These are phyloP conservation scores for Dusona sp. DNA, from an alignment of 2,888 invertebrate genomes.

Conservation along the genomic window DNA sequence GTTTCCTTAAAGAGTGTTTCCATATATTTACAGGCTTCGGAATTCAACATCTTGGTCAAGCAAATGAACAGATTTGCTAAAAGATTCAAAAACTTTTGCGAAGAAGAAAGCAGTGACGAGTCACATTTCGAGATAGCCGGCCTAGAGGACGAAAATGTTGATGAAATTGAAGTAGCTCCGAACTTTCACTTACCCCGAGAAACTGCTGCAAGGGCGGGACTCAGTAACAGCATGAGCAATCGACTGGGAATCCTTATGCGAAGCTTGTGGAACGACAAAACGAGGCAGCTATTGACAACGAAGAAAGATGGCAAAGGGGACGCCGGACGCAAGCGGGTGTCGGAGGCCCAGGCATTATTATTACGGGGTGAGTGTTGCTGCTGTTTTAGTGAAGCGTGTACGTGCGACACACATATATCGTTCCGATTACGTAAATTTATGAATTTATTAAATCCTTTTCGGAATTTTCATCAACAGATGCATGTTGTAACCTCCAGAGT, in stretches of 20 bases:
- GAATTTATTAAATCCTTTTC: slow-evolving; percentile 12
- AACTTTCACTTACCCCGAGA: slow-evolving; percentile 13
- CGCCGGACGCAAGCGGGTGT: slow-evolving; percentile 34
- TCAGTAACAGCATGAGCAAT: slow-evolving; percentile 29
- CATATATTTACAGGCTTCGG: slow-evolving; percentile 29
- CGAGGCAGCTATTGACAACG: slow-evolving; percentile 37
- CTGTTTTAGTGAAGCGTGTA: slow-evolving; percentile 9
- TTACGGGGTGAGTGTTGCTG: slow-evolving; percentile 34
- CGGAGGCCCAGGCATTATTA: slow-evolving; percentile 12
- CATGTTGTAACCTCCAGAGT: slow-evolving; percentile 15
- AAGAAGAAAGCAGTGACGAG: slow-evolving; percentile 27
- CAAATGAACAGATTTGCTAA: slow-evolving; percentile 7
- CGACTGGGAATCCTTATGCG: slow-evolving; percentile 27
- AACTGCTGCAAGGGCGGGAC: slow-evolving; percentile 11
- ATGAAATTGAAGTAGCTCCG: slow-evolving; percentile 5
- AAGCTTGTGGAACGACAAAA: slow-evolving; percentile 29
- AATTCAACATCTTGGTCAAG: slow-evolving; percentile 24
- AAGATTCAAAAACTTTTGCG: slow-evolving; percentile 11
- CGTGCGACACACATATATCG: slow-evolving; percentile 19
- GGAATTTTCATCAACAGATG: slow-evolving; percentile 4
- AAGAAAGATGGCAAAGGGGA: slow-evolving; percentile 42
- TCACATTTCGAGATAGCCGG: slow-evolving; percentile 9
- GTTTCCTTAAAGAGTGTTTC: slow-evolving; percentile 6
- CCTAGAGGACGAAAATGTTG: slow-evolving; percentile 23
- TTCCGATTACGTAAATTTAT: slow-evolving; percentile 14